phyloP scores from a whole-genome alignment of 1,140 invertebrate species.

The Asobara japonica region DNA sequence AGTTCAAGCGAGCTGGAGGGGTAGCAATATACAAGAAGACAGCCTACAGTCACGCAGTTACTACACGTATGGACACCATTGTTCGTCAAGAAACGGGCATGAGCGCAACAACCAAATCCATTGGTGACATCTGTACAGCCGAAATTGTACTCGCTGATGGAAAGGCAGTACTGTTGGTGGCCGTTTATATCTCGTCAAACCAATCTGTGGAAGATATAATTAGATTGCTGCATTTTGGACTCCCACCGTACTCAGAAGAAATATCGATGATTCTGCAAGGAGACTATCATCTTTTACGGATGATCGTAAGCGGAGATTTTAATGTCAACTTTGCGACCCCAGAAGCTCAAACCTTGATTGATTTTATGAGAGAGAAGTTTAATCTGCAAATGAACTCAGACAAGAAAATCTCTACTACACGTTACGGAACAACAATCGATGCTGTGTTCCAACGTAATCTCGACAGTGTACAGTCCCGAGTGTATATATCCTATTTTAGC shows the following conservation, averaged over 20 bases:
- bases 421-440: slow-evolving; percentile 1
- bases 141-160: background rate
- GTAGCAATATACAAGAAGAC: background rate
- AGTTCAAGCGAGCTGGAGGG: background rate
- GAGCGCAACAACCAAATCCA: background rate
- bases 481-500: slow-evolving; percentile 20
- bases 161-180: background rate
- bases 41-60: too few species aligned
- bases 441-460: background rate
- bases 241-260: background rate
- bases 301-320: slow-evolving; percentile 23
- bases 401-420: background rate
- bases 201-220: slow-evolving; percentile 10
- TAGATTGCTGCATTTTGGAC: background rate
- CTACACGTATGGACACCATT: slow-evolving; percentile 17
- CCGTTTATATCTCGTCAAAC: slow-evolving; percentile 23
- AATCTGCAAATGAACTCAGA: background rate
- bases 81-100: background rate
- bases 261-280: background rate
- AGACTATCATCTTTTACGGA: background rate
- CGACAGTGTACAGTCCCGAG: background rate
- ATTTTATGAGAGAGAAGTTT: background rate
- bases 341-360: background rate
- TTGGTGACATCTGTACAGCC: slow-evolving; percentile 23
- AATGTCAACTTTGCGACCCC: slow-evolving; percentile 5